These are phyloP conservation scores for Numenius phaeopus DNA, from an alignment of 2,797 vertebrate genomes.

Conservation along the genomic window DNA sequence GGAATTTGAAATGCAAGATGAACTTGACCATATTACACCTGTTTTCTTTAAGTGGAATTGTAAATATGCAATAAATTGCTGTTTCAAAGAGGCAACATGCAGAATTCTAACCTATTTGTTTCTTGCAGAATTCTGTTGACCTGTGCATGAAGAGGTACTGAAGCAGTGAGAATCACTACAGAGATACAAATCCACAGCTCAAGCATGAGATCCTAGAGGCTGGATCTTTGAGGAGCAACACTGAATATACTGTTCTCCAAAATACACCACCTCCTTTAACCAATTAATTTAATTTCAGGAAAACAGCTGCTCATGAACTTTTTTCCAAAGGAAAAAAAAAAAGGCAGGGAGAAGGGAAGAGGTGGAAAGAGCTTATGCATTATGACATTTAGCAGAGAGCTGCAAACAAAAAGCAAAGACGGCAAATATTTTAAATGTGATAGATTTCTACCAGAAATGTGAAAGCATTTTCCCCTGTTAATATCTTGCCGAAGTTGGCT, in stretches of 20 bases:
- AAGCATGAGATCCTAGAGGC: background rate
- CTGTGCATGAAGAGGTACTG: background rate
- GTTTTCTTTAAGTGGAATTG: constrained; percentile 37
- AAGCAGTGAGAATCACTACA: constrained; percentile 29
- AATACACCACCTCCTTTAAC: background rate
- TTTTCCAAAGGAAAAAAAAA: background rate
- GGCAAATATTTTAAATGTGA: constrained; percentile 10
- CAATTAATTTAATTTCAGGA: background rate
- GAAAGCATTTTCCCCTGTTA: constrained; percentile 14
- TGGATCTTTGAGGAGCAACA: background rate
- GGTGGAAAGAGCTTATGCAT: background rate
- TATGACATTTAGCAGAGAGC: constrained; percentile 7
- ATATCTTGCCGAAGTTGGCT: background rate
- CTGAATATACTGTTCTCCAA: background rate
- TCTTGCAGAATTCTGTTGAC: constrained; percentile 39
- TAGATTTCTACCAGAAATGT: constrained; percentile 4
- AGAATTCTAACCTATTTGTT: constrained; percentile 53
- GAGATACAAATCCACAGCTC: constrained; percentile 10
- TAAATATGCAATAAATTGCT: constrained; percentile 29
- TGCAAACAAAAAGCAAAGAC: constrained; percentile 22
- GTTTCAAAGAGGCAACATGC: constrained; percentile 49
- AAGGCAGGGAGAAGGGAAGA: background rate
- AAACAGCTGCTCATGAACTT: constrained; percentile 7
- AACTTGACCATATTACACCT: constrained; percentile 46
- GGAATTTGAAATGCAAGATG: constrained; percentile 57